Base-by-base conservation (phyloP, 2,797 vertebrate genomes). In the Melanotaenia trifasciata region DNA sequence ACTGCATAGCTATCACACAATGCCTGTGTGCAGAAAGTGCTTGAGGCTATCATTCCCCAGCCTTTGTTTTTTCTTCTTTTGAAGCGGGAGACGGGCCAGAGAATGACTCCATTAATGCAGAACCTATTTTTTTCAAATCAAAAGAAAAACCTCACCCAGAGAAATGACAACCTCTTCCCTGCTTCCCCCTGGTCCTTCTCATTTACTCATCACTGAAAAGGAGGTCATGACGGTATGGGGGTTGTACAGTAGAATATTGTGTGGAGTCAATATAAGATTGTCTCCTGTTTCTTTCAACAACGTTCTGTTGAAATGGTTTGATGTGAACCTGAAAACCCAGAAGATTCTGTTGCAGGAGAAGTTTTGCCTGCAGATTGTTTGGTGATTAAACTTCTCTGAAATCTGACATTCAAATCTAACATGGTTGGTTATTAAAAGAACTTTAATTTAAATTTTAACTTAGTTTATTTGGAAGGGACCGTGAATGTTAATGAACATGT, bases 71-170 rank as follows among this genome's bases (percentile, higher is more conserved):
- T 35, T 47, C 66, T 66, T 67, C 74, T 81, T 88, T 80, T 87
- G 85, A 88, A 91, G 80, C 77, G 62, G 53, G 61, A 89, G 76
- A 76, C 68, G 58, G 79, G 86, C 77, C 7, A n/a, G 70, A 76
- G 80, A 92, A 92, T 71, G 87, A 74, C 86, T 90, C 89, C 83
- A 92, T 92, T 92, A 91, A 91, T 87, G 87, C 84, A 81, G 79
- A 93, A 90, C 82, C 90, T 81, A 87, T 94, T 93, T 90, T 81
- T 81, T 69, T 40, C 72, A 76, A 91, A 90, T 93, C 85, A 92
- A 90, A 90, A 91, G 88, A 79, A 87, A 85, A 75, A 79, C 80
- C 85, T 78, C 45, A 67, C 64, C 79, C 76, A 36, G 12, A 80
- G 84, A 85, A 90, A 89, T 81, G 68, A 84, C 82, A 84, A 73